These are phyloP conservation scores for Mamestra configurata DNA, from an alignment of 1,140 invertebrate genomes.

Conservation along the genomic window DNA sequence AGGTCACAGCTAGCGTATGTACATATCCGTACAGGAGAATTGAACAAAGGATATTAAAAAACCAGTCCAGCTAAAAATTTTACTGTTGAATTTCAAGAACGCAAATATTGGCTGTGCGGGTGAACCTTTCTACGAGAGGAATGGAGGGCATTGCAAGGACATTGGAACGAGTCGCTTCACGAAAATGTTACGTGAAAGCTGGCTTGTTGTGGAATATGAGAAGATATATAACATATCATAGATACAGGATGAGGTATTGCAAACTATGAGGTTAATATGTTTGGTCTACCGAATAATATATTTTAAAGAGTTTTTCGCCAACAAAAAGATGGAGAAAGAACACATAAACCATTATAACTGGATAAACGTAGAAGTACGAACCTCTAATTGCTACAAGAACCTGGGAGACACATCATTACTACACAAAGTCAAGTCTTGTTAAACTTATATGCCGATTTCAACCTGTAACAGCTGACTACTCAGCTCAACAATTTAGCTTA, in stretches of 20 bases:
- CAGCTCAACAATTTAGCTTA: conserved; percentile 31
- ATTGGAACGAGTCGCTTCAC: neutral
- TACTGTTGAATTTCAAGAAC: conserved; percentile 30
- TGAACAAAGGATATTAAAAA: conserved; percentile 26
- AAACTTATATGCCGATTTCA: conserved; percentile 42
- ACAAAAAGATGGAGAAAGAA: neutral
- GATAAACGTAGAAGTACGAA: neutral
- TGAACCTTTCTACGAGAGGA: neutral
- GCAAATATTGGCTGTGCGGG: conserved; percentile 23
- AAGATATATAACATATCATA: neutral
- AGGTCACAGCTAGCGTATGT: neutral
- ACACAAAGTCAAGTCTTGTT: conserved; percentile 34
- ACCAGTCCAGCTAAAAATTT: neutral
- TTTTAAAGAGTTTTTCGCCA: neutral
- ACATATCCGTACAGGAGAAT: neutral
- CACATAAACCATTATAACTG: neutral
- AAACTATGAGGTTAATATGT: too few species aligned
- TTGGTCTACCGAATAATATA: too few species aligned
- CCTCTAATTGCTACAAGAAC: conserved; percentile 5
- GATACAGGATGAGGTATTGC: too few species aligned
- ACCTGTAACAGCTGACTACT: conserved; percentile 33
- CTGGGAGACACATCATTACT: conserved; percentile 15
- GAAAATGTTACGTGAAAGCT: neutral
- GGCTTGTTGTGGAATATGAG: neutral
- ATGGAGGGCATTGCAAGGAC: neutral